Percentiles rank a stretch among this genome's conserved stretches.
phyloP scores from a whole-genome alignment of 2,888 invertebrate species.

The Philopedon plagiatum region DNA sequence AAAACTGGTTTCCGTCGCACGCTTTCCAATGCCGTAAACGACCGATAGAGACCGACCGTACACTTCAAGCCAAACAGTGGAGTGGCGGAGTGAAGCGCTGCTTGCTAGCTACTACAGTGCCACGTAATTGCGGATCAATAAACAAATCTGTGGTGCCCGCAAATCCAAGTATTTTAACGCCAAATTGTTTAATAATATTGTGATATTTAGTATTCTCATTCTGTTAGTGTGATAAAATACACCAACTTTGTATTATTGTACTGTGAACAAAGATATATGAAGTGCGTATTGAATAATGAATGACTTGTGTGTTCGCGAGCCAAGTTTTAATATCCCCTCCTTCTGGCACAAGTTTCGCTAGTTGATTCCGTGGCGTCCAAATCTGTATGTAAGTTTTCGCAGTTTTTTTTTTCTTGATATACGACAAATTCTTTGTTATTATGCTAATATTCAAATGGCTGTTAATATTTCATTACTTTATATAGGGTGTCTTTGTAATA shows the following conservation, averaged over 20 bases:
- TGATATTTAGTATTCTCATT: constrained; percentile 69
- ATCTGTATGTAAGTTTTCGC: constrained; percentile 64
- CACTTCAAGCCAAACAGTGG: constrained; percentile 42
- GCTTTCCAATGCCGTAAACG: constrained; percentile 60
- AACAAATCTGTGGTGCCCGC: constrained; percentile 65
- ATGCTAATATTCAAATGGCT: constrained; percentile 8
- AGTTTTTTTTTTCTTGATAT: constrained; percentile 33
- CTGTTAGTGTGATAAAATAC: constrained; percentile 63
- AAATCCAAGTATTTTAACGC: constrained; percentile 68
- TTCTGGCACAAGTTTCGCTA: constrained; percentile 59
- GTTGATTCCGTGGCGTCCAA: constrained; percentile 66
- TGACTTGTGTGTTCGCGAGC: constrained; percentile 64
- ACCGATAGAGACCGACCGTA: constrained; percentile 54
- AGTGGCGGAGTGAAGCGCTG: constrained; percentile 53
- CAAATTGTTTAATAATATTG: constrained; percentile 68
- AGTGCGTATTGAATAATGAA: constrained; percentile 54
- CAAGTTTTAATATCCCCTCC: constrained; percentile 61
- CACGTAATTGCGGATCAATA: constrained; percentile 68
- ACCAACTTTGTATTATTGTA: constrained; percentile 59
- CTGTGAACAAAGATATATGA: constrained; percentile 45
- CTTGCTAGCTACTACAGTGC: constrained; percentile 60
- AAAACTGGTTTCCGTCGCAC: constrained; percentile 61
- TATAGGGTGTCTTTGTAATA: too few species aligned
- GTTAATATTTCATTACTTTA: too few species aligned
- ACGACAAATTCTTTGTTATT: not conserved